These are phyloP conservation scores for Alloplasta piceator DNA, from an alignment of 2,888 invertebrate species.

Conservation along the genomic window DNA sequence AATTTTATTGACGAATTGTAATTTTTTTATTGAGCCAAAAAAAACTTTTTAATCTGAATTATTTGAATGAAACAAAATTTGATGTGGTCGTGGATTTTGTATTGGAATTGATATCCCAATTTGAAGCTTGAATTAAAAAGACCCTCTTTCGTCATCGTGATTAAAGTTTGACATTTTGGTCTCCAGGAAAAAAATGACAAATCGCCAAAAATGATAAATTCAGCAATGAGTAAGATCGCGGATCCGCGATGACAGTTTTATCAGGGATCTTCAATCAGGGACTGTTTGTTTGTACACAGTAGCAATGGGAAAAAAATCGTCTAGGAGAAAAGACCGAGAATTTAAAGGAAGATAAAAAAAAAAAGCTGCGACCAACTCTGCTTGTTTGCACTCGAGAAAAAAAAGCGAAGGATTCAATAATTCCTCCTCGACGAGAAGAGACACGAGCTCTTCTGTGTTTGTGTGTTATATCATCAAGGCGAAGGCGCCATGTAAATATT, in stretches of 20 bases:
- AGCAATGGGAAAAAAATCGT: background rate
- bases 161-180: no score
- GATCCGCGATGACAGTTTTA: slow-evolving; percentile 45
- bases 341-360: no score
- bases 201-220: no score
- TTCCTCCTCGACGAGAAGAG: slow-evolving; percentile 19
- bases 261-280: slow-evolving; percentile 10
- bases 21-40: no score
- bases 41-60: no score
- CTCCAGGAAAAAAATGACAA: no score
- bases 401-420: slow-evolving; percentile 1
- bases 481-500: slow-evolving; percentile 66
- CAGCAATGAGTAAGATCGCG: slow-evolving; percentile 10
- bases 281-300: slow-evolving; percentile 34
- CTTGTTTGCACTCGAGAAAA: slow-evolving; percentile 45
- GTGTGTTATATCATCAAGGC: slow-evolving; percentile 38
- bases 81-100: no score
- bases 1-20: no score
- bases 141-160: no score
- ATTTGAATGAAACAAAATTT: no score
- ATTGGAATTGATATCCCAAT: no score
- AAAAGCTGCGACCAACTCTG: slow-evolving; percentile 9
- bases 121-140: no score
- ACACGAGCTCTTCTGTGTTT: background rate
- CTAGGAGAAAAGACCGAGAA: background rate